Conservation (phyloP, 2,113 vertebrate species). For the Rostratula benghalensis region DNA sequence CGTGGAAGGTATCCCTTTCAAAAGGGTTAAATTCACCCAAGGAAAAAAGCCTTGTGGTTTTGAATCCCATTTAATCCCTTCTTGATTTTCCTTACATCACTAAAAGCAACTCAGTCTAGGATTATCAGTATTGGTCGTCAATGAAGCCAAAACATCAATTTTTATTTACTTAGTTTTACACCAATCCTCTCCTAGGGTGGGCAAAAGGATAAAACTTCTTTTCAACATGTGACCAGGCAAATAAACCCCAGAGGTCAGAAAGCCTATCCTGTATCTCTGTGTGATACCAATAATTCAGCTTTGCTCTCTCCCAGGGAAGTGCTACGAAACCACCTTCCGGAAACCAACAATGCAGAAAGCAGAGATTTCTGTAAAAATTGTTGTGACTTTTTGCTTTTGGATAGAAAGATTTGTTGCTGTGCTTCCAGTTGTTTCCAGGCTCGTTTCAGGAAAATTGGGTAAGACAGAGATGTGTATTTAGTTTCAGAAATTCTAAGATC, state of each 20-base stretch:
- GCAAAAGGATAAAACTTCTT: background rate
- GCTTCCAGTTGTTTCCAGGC: background rate
- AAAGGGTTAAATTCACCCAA: background rate
- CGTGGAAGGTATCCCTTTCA: background rate
- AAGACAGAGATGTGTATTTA: background rate
- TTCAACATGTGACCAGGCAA: background rate
- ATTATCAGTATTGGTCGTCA: background rate
- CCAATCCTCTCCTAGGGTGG: background rate
- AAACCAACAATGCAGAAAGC: background rate
- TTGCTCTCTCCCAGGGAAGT: background rate
- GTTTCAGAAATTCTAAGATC: background rate
- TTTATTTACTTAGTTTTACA: background rate
- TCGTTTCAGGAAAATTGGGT: background rate
- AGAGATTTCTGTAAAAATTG: background rate
- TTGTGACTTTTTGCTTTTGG: background rate
- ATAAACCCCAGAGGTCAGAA: background rate
- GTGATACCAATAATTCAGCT: background rate
- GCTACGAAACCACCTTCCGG: background rate
- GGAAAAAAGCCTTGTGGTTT: background rate
- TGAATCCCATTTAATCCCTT: background rate
- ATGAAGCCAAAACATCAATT: background rate
- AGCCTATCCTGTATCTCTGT: background rate
- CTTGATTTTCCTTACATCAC: background rate
- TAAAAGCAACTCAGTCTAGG: background rate
- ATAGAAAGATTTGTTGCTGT: background rate